Base-by-base conservation (phyloP, 2,113 vertebrate genomes). In the Acanthisitta chloris region DNA sequence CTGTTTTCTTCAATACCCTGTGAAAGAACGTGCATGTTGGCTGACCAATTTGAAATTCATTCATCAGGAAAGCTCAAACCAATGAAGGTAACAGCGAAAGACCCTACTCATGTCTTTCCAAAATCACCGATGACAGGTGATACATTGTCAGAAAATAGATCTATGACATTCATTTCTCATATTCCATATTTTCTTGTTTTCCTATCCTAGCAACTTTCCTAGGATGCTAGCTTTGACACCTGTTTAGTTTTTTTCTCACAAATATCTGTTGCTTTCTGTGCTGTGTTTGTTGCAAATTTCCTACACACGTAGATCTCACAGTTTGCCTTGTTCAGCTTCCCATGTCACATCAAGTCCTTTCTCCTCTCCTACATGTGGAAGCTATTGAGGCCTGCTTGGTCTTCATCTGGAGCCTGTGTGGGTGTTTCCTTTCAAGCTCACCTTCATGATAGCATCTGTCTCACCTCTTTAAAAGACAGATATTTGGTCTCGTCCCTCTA, bases 301-400 rank as follows among this genome's bases (percentile, higher is more conserved):
- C 36, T 65, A 8, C 12, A 6, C 0, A 0, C 46, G 14, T 15
- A 54, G 4, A 8, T 54, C 48, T 81, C 15, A 20, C 28, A 67
- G n/a, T 34, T 85, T 92, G 45, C 9, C 54, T 61, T 69, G 26
- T 51, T 88, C 57, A 51, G 29, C 19, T 80, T 91, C 40, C 54
- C 11, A 7, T 34, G 48, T 29, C 16, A 8, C 0, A 0, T 48
- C 17, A 26, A 52, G 18, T 21, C 20, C 14, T 72, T 83, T 80
- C 12, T 79, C 24, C 14, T 13, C 9, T 80, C 33, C 42, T 81
- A 17, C 21, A 28, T 5, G 8, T 33, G 18, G 49, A 85, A 16
- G 36, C 16, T 73, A 5, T 46, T 65, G n/a, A 62, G 77, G 11
- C 13, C 36, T 82, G 21, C 19, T 90, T 42, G 17, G 57, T 65